A percentile compares a stretch with the other conserved stretches of the same genome.
Conservation (phyloP, 2,797 vertebrate species). For the Cyclopterus lumpus region DNA sequence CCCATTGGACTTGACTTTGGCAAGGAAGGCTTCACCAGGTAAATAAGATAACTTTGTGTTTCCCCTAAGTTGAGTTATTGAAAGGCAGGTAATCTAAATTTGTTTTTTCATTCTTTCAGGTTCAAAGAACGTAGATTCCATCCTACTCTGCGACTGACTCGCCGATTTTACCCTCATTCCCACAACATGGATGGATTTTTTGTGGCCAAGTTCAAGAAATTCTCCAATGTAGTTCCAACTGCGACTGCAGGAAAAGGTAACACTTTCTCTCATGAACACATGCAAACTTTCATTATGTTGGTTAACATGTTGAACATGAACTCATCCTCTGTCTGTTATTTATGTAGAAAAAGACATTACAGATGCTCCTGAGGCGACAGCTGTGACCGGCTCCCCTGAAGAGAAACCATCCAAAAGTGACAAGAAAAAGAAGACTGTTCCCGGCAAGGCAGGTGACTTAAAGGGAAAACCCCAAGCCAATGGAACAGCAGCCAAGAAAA, state of each 20-base stretch:
- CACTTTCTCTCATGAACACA: not conserved
- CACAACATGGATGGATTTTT: constrained; percentile 99
- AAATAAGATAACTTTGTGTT: constrained; percentile 25
- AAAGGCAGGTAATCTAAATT: not conserved
- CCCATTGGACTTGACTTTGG: constrained; percentile 95
- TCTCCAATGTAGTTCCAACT: constrained; percentile 91
- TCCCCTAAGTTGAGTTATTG: not conserved
- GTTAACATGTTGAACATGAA: not conserved
- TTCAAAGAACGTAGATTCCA: constrained; percentile 95
- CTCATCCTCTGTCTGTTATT: constrained; percentile 22
- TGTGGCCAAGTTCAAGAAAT: constrained; percentile 96
- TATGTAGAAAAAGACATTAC: constrained; percentile 61
- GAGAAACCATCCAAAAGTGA: constrained; percentile 58
- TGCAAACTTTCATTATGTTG: not conserved
- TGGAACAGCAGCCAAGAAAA: constrained; percentile 60
- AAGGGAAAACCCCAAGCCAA: constrained; percentile 67
- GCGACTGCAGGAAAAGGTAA: constrained; percentile 76
- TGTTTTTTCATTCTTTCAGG: constrained; percentile 69
- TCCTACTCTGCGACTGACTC: constrained; percentile 86
- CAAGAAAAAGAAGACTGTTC: constrained; percentile 53
- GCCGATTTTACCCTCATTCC: constrained; percentile 95
- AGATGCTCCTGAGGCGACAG: constrained; percentile 60
- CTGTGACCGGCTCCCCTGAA: constrained; percentile 40
- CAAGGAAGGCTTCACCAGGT: constrained; percentile 96
- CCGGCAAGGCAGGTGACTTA: constrained; percentile 26